A percentile compares a stretch with the other conserved stretches of the same genome.
Conservation (phyloP, 1,140 invertebrate species). For the Drosophila persimilis region DNA sequence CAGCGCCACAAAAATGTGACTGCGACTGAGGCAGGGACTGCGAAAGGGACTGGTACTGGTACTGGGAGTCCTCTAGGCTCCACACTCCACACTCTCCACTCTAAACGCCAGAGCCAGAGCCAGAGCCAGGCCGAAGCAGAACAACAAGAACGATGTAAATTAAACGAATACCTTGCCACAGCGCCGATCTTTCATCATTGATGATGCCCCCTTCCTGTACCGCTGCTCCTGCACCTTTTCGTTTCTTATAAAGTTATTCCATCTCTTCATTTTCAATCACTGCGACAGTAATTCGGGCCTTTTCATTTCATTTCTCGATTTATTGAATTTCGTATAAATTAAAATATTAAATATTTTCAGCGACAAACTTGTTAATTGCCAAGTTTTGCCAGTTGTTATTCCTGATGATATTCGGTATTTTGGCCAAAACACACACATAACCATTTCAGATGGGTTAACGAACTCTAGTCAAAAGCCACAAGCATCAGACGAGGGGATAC, state of each 20-base stretch:
- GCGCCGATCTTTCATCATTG: slow-evolving; percentile 77
- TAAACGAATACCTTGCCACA: slow-evolving; percentile 70
- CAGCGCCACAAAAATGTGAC: slow-evolving; percentile 50
- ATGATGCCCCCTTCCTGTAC: slow-evolving; percentile 15
- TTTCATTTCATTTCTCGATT: slow-evolving; percentile 57
- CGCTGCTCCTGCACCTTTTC: not conserved
- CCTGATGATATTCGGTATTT: slow-evolving; percentile 35
- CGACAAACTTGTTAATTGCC: slow-evolving; percentile 73
- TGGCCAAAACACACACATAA: slow-evolving; percentile 30
- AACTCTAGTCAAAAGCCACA: slow-evolving; percentile 21
- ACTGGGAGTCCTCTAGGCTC: slow-evolving; percentile 26
- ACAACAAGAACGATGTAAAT: slow-evolving; percentile 71
- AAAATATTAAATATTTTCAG: slow-evolving; percentile 79
- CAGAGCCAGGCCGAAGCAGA: slow-evolving; percentile 9
- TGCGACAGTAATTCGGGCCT: slow-evolving; percentile 48
- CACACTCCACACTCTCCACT: slow-evolving; percentile 15
- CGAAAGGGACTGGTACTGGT: no score
- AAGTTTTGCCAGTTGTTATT: slow-evolving; percentile 25
- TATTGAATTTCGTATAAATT: slow-evolving; percentile 82
- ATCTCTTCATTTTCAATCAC: slow-evolving; percentile 60
- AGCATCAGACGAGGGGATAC: not conserved
- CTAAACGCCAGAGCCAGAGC: slow-evolving; percentile 72
- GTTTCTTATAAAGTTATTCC: slow-evolving; percentile 67
- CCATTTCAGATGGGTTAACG: slow-evolving; percentile 56
- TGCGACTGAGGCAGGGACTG: not conserved